These are phyloP conservation scores for Lepidostoma basale DNA, from an alignment of 1,140 invertebrate species.

Conservation along the genomic window DNA sequence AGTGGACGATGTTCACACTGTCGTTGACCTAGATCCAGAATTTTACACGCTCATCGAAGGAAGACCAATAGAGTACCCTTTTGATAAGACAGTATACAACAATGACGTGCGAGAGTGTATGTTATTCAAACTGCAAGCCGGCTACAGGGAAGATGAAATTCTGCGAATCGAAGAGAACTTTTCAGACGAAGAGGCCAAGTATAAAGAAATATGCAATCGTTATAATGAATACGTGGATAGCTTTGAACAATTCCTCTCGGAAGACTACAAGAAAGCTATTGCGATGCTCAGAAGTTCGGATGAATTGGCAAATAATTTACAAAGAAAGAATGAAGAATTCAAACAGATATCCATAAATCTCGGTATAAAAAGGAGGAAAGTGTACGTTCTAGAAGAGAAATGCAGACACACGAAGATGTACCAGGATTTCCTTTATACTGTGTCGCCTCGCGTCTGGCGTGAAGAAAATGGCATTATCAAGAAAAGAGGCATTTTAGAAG, in stretches of 20 bases:
- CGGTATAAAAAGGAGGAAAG: constrained; percentile 61
- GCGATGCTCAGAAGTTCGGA: constrained; percentile 61
- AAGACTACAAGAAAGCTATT: constrained; percentile 67
- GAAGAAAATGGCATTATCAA: constrained; percentile 49
- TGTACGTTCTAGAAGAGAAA: constrained; percentile 67
- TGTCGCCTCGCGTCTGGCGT: constrained; percentile 65
- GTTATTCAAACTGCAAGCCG: constrained; percentile 61
- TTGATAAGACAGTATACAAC: constrained; percentile 62
- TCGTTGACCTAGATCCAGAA: constrained; percentile 65
- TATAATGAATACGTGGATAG: constrained; percentile 62
- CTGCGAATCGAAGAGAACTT: constrained; percentile 66
- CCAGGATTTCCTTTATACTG: constrained; percentile 67
- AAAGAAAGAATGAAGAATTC: constrained; percentile 58
- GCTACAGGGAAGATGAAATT: constrained; percentile 65
- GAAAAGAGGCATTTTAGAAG: neutral
- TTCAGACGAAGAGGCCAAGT: constrained; percentile 61
- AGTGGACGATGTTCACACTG: constrained; percentile 54
- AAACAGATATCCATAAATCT: constrained; percentile 58
- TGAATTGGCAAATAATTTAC: constrained; percentile 56
- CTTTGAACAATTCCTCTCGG: constrained; percentile 68
- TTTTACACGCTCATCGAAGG: constrained; percentile 66
- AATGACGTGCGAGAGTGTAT: constrained; percentile 63
- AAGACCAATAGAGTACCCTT: constrained; percentile 59
- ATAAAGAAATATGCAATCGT: constrained; percentile 61
- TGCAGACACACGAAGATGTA: constrained; percentile 67